phyloP scores from a whole-genome alignment of 2,888 invertebrate species.

The Thecophora atra region DNA sequence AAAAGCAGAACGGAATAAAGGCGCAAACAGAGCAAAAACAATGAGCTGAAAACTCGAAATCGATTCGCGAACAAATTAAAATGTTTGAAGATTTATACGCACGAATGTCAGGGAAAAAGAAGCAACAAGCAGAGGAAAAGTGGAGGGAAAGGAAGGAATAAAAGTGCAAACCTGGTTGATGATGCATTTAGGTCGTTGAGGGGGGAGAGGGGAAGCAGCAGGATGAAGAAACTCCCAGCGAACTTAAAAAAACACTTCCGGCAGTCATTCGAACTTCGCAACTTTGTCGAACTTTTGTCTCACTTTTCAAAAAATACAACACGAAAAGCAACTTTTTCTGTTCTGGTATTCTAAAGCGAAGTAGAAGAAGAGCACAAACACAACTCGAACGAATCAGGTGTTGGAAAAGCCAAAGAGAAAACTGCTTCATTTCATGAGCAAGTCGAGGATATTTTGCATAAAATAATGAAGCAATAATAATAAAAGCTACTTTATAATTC shows the following conservation, averaged over 20 bases:
- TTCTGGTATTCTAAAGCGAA: too few relatives aligned
- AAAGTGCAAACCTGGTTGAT: background rate
- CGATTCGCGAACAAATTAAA: constrained; percentile 64
- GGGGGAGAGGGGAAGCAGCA: background rate
- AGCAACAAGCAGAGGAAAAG: constrained; percentile 44
- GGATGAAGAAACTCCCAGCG: background rate
- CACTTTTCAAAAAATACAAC: background rate
- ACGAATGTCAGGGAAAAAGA: constrained; percentile 55
- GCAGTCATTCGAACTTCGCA: constrained; percentile 41
- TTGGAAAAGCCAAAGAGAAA: background rate
- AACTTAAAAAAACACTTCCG: constrained; percentile 45
- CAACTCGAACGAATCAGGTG: too few relatives aligned
- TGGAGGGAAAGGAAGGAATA: background rate
- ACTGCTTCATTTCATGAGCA: background rate
- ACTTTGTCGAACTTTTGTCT: constrained; percentile 25
- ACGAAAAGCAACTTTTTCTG: too few relatives aligned
- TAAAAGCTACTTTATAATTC: constrained; percentile 31
- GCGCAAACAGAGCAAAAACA: background rate
- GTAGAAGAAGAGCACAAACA: too few relatives aligned
- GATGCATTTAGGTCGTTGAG: background rate
- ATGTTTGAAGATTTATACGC: constrained; percentile 65
- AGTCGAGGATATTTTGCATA: constrained; percentile 37
- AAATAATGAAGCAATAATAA: constrained; percentile 44
- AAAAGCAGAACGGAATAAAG: background rate
- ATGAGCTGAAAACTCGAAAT: constrained; percentile 47